Percentiles rank a stretch among this genome's conserved stretches.
Evolutionary conservation across 2,888 invertebrate genomes (phyloP).

Genomic region (Tachina grossa): DNA sequence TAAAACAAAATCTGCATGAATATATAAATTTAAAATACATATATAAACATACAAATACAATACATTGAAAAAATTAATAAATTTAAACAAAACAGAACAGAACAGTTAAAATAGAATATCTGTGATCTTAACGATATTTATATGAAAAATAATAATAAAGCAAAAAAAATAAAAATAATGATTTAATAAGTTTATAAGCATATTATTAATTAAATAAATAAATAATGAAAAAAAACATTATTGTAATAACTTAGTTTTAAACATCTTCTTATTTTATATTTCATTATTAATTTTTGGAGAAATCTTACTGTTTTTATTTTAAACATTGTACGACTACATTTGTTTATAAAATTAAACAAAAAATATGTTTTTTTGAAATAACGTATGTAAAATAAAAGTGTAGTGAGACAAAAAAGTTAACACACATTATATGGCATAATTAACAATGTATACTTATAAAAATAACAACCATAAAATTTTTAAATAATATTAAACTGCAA

Average conservation of each 20-base stretch:
- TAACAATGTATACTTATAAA: slow-evolving; percentile 75
- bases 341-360: slow-evolving; percentile 2
- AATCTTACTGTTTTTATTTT: slow-evolving; percentile 27
- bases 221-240: slow-evolving; percentile 43
- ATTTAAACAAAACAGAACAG: slow-evolving; percentile 65
- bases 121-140: slow-evolving; percentile 83
- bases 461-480: slow-evolving; percentile 42
- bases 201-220: slow-evolving; percentile 55
- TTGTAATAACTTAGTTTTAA: slow-evolving; percentile 47
- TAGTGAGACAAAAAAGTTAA: slow-evolving; percentile 75
- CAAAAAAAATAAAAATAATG: slow-evolving; percentile 41
- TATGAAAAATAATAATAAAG: slow-evolving; percentile 74
- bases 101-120: slow-evolving; percentile 82
- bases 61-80: slow-evolving; percentile 28
- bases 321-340: slow-evolving; percentile 6
- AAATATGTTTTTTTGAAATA: slow-evolving; percentile 37
- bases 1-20: slow-evolving; percentile 55
- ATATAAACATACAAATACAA: no score
- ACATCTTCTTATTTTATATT: slow-evolving; percentile 48
- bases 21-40: slow-evolving; percentile 45
- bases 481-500: slow-evolving; percentile 31
- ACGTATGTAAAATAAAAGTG: slow-evolving; percentile 61
- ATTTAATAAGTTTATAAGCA: slow-evolving; percentile 63
- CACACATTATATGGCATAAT: slow-evolving; percentile 74
- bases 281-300: slow-evolving; percentile 30